Percentiles rank a stretch among this genome's conserved stretches.
Evolutionary conservation across 2,888 invertebrate species (phyloP).

Genomic region (Parasteatoda lunata): DNA sequence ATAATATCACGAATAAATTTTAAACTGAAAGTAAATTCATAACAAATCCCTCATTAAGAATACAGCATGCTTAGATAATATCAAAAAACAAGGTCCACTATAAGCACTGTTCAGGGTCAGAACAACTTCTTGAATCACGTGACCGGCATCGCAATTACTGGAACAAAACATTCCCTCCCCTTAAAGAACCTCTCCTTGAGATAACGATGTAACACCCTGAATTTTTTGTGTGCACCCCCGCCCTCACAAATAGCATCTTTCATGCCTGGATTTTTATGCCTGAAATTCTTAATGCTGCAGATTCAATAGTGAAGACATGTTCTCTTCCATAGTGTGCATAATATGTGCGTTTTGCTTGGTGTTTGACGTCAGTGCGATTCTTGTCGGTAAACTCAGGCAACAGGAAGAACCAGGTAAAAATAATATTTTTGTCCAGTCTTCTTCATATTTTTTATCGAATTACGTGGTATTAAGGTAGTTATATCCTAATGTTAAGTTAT

Average conservation of each 20-base stretch:
- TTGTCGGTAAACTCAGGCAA: background rate
- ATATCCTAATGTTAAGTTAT: too few relatives aligned
- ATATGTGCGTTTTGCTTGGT: background rate
- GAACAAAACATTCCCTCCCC: slow-evolving; percentile 8
- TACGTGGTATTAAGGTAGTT: too few relatives aligned
- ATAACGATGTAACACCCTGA: background rate
- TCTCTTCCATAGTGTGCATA: background rate
- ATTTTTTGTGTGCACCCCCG: background rate
- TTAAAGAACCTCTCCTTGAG: background rate
- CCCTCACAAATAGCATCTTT: too few relatives aligned
- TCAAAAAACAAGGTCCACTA: too few relatives aligned
- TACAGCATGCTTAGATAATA: too few relatives aligned
- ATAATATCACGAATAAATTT: too few relatives aligned
- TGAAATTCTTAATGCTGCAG: too few relatives aligned
- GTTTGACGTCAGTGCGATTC: background rate
- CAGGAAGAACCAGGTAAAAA: background rate
- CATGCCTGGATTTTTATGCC: too few relatives aligned
- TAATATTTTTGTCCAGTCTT: background rate
- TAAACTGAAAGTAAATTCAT: too few relatives aligned
- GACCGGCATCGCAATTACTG: slow-evolving; percentile 6
- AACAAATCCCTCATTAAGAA: too few relatives aligned
- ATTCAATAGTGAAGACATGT: background rate
- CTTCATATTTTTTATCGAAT: background rate
- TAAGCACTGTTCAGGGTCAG: slow-evolving; percentile 34
- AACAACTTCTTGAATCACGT: slow-evolving; percentile 17